Evolutionary conservation across 1,140 invertebrate genomes (phyloP), one percentile per base, ranked within the genome.

Genomic region (Papilio polytes): DNA sequence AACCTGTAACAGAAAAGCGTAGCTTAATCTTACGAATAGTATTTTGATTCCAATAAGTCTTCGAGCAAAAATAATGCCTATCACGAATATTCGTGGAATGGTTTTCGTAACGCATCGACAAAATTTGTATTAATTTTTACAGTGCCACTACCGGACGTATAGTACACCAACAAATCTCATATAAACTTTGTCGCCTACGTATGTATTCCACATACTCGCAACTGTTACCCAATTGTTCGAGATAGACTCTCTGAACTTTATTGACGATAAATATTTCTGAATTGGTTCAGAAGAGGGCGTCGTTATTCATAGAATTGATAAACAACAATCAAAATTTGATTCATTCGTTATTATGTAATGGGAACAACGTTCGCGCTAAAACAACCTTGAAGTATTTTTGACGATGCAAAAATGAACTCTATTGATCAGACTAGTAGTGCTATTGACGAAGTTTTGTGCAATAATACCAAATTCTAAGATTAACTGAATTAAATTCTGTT

Each of bases 311-410:
- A 70, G 63, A 70, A 31, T 31, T 70, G 63, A 70, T 70, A 70
- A 70, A 70, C 22, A 70, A 70, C 63, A 63, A 63, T 63, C 59
- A 70, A 70, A 70, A 26, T 70, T 70, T 36, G 63, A 70, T 31
- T 70, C 63, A 70, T 70, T 70, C 63, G 63, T 15, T 70, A 70
- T 70, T 70, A 70, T 70, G 63, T 70, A 70, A 70, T 70, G 63
- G 63, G 63, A 70, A 70, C 63, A 36, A 70, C 63, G 63, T 18
- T 70, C 63, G 26, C 63, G 26, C 63, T 70, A 15, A 36, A 70
- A 18, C 63, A 70, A 70, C 63, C 63, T 70, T 70, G 63, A 70
- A 70, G 26, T 70, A 70, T 36, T 70, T 70, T 31, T 31, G 26
- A 36, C 20, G 63, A 36, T 36, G 22, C 63, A 3, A 70, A 70